Conservation (phyloP, 2,797 vertebrate genomes). For the Synaphobranchus kaupii region DNA sequence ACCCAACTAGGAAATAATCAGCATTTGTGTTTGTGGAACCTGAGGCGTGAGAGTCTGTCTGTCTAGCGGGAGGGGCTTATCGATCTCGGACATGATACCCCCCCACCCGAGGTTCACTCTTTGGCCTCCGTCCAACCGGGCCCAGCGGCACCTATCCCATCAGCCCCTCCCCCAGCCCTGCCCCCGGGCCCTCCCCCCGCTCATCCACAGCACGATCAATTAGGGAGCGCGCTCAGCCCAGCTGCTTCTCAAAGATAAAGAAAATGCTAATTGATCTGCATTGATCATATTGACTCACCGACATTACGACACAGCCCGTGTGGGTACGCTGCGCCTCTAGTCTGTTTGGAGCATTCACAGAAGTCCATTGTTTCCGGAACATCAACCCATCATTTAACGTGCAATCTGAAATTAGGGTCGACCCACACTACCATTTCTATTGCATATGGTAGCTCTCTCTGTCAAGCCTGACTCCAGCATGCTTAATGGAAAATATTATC, state of each 20-base stretch:
- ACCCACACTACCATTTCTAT: neutral
- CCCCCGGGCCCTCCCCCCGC: neutral
- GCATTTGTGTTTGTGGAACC: neutral
- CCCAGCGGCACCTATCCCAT: neutral
- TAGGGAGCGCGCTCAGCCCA: neutral
- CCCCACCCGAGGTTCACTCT: neutral
- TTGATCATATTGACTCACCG: neutral
- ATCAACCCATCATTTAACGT: neutral
- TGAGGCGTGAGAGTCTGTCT: neutral
- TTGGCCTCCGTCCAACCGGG: neutral
- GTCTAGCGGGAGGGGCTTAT: neutral
- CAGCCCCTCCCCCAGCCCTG: neutral
- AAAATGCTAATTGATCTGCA: neutral
- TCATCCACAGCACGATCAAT: neutral
- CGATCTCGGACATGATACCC: neutral
- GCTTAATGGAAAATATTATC: neutral
- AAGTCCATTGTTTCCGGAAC: neutral
- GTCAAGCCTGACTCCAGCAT: neutral
- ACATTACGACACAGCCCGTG: neutral
- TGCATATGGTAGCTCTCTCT: neutral
- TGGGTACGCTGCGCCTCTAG: neutral
- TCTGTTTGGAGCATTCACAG: neutral
- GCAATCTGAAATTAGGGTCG: neutral
- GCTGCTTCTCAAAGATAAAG: constrained; percentile 9
- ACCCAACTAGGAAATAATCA: neutral